phyloP scores from a whole-genome alignment of 2,888 invertebrate genomes.

The Acrobasis suavella region DNA sequence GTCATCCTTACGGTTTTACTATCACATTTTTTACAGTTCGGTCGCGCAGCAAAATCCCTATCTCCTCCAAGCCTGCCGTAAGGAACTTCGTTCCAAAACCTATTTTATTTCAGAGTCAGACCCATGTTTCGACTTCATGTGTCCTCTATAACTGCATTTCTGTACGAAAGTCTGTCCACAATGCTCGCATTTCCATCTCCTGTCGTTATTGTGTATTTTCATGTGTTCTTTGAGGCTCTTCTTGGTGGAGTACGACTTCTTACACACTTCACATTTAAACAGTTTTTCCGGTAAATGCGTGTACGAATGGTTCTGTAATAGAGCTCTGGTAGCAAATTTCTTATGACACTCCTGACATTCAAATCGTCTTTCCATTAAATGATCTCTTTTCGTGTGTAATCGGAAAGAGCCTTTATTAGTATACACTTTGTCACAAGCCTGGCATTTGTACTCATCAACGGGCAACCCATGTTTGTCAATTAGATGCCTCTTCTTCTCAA shows the following conservation, averaged over 20 bases:
- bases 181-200: slow-evolving; percentile 37
- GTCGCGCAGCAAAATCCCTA: too few species aligned
- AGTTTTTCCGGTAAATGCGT: slow-evolving; percentile 40
- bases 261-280: slow-evolving; percentile 46
- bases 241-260: slow-evolving; percentile 41
- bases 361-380: slow-evolving; percentile 49
- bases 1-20: too few species aligned
- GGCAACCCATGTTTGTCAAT: slow-evolving; percentile 28
- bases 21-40: too few species aligned
- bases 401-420: slow-evolving; percentile 35
- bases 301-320: slow-evolving; percentile 44
- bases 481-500: slow-evolving; percentile 32
- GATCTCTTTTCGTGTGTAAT: slow-evolving; percentile 47
- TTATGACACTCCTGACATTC: slow-evolving; percentile 44
- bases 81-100: too few species aligned
- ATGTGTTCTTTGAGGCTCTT: slow-evolving; percentile 29
- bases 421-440: slow-evolving; percentile 47
- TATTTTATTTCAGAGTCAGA: background rate
- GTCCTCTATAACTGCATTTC: slow-evolving; percentile 42
- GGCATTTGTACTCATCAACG: slow-evolving; percentile 34
- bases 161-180: slow-evolving; percentile 42
- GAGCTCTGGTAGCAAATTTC: slow-evolving; percentile 38
- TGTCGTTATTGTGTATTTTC: slow-evolving; percentile 38
- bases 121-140: slow-evolving; percentile 35
- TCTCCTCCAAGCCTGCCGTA: too few species aligned